Conservation (phyloP, 2,888 invertebrate genomes). For the Drosophila hamatofila region DNA sequence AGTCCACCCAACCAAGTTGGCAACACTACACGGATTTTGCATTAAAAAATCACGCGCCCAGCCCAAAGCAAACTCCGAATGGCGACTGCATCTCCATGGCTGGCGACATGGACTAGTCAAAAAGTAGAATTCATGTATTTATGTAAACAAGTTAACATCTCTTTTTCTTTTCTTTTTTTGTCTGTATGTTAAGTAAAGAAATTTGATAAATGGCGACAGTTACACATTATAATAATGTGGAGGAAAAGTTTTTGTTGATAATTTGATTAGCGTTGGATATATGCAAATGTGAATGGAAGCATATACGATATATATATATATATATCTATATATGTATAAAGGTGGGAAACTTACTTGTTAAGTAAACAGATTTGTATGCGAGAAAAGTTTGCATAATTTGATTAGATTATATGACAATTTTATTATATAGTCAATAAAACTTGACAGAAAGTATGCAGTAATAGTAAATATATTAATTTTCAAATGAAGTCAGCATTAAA, state of each 20-base stretch:
- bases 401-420: background rate
- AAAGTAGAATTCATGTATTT: conserved; percentile 18
- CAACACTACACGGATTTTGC: conserved; percentile 66
- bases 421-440: background rate
- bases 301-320: background rate
- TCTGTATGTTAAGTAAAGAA: conserved; percentile 19
- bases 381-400: background rate
- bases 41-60: conserved; percentile 65
- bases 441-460: too few species aligned
- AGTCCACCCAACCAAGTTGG: background rate
- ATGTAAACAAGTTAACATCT: conserved; percentile 1
- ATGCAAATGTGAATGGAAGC: background rate
- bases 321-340: background rate
- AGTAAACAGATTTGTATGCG: background rate
- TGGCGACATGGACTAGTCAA: conserved; percentile 12
- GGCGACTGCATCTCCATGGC: conserved; percentile 14
- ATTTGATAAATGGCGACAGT: conserved; percentile 58
- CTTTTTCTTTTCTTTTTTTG: background rate
- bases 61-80: conserved; percentile 1
- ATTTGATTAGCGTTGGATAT: conserved; percentile 5
- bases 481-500: too few species aligned
- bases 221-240: conserved; percentile 3
- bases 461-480: too few species aligned
- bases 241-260: background rate
- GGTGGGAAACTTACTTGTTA: background rate